Conservation (phyloP, 2,113 vertebrate species). For the Dipodomys merriami region DNA sequence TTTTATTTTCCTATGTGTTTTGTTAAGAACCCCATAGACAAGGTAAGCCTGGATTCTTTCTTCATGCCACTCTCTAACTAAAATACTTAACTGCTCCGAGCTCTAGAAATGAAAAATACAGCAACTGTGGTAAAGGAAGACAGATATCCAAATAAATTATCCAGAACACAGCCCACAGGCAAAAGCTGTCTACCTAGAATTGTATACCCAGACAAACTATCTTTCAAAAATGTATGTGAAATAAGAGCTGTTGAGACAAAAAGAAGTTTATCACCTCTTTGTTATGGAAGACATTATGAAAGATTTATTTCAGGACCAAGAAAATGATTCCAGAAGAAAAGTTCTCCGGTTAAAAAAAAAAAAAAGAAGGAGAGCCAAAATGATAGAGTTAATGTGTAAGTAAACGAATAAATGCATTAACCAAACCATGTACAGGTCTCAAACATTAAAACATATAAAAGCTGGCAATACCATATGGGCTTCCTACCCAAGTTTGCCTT, state of each 20-base stretch:
- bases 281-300: background rate
- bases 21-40: background rate
- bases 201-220: constrained; percentile 51
- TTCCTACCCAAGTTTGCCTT: background rate
- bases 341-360: background rate
- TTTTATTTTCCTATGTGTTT: background rate
- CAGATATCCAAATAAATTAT: constrained; percentile 63
- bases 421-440: background rate
- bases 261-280: constrained; percentile 25
- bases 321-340: constrained; percentile 14
- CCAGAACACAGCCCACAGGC: constrained; percentile 24
- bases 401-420: constrained; percentile 4
- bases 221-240: constrained; percentile 49
- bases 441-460: background rate
- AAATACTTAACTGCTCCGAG: constrained; percentile 34
- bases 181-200: constrained; percentile 47
- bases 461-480: background rate
- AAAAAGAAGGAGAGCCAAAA: background rate
- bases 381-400: background rate
- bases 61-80: background rate
- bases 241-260: constrained; percentile 38
- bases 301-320: constrained; percentile 12
- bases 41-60: constrained; percentile 9
- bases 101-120: constrained; percentile 48
- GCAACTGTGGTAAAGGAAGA: background rate